Conservation (phyloP, 2,797 vertebrate genomes). For the Ptychobarbus kaznakovi region DNA sequence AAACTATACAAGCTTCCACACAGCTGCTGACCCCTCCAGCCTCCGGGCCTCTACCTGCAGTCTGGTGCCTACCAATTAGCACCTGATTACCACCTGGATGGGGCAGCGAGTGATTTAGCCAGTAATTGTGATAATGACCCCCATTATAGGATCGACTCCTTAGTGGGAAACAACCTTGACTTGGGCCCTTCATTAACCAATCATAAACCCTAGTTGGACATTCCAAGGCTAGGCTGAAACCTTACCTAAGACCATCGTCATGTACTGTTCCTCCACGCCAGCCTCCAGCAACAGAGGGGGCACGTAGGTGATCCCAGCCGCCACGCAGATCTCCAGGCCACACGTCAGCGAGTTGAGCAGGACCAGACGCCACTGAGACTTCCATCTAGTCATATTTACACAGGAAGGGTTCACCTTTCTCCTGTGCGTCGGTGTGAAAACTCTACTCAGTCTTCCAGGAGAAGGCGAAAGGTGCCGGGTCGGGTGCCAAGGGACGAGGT, state of each 20-base stretch:
- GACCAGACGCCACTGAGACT: slow-evolving; percentile 80
- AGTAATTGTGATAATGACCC: slow-evolving; percentile 59
- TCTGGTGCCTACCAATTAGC: slow-evolving; percentile 66
- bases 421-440: slow-evolving; percentile 39
- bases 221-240: slow-evolving; percentile 3
- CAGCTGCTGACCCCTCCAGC: slow-evolving; percentile 40
- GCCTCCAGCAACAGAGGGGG: slow-evolving; percentile 83
- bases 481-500: slow-evolving; percentile 47
- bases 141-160: slow-evolving; percentile 65
- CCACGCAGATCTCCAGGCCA: slow-evolving; percentile 85
- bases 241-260: slow-evolving; percentile 86
- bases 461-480: slow-evolving; percentile 54
- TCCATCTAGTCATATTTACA: slow-evolving; percentile 82
- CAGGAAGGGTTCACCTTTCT: slow-evolving; percentile 62
- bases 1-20: slow-evolving; percentile 43
- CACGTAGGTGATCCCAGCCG: slow-evolving; percentile 83
- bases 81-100: slow-evolving; percentile 61
- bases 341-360: slow-evolving; percentile 84
- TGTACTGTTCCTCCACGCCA: slow-evolving; percentile 82
- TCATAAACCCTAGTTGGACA: slow-evolving; percentile 8
- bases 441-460: slow-evolving; percentile 44
- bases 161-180: slow-evolving; percentile 49
- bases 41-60: slow-evolving; percentile 25
- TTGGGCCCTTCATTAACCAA: slow-evolving; percentile 29
- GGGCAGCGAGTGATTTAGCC: slow-evolving; percentile 62